Percentiles rank a stretch among this genome's conserved stretches.
phyloP scores from a whole-genome alignment of 2,888 invertebrate genomes.

The Cyrtodaria siliqua region DNA sequence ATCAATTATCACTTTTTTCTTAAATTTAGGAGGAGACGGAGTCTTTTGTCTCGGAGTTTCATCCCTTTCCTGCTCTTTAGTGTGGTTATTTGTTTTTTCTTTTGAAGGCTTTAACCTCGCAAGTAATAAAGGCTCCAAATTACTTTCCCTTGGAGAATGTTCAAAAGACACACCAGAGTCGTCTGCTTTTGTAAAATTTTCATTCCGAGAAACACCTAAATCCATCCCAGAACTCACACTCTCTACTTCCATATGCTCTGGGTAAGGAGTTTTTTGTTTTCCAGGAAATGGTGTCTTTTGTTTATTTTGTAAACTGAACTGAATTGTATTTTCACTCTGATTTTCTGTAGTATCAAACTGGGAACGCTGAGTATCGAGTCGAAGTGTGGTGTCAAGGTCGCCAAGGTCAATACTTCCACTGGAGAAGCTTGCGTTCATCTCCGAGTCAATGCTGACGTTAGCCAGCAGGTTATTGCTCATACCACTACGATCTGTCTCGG shows the following conservation, averaged over 20 bases:
- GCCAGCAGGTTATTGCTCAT: slow-evolving; percentile 70
- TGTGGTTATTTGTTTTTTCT: slow-evolving; percentile 89
- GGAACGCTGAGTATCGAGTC: slow-evolving; percentile 37
- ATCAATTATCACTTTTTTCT: slow-evolving; percentile 50
- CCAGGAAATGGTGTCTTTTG: slow-evolving; percentile 34
- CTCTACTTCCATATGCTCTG: slow-evolving; percentile 72
- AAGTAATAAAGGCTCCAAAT: slow-evolving; percentile 88
- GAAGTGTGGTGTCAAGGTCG: slow-evolving; percentile 65
- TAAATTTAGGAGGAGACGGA: slow-evolving; percentile 66
- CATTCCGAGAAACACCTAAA: slow-evolving; percentile 24
- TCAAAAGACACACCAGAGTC: slow-evolving; percentile 7
- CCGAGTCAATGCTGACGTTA: slow-evolving; percentile 82
- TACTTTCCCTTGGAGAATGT: slow-evolving; percentile 26
- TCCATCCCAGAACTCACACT: slow-evolving; percentile 71
- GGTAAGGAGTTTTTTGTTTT: slow-evolving; percentile 62
- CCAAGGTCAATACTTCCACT: slow-evolving; percentile 70
- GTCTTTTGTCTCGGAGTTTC: slow-evolving; percentile 55
- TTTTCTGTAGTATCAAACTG: slow-evolving; percentile 14
- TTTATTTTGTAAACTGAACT: slow-evolving; percentile 40
- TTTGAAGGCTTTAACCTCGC: slow-evolving; percentile 89
- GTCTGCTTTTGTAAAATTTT: no score
- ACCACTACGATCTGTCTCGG: slow-evolving; percentile 33
- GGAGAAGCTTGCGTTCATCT: slow-evolving; percentile 73
- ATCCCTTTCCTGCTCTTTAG: slow-evolving; percentile 91
- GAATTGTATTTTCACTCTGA: slow-evolving; percentile 24